Percentiles rank a stretch among this genome's conserved stretches.
These are phyloP conservation scores for Helicoverpa assulta DNA, from an alignment of 2,888 invertebrate genomes.

Conservation along the genomic window DNA sequence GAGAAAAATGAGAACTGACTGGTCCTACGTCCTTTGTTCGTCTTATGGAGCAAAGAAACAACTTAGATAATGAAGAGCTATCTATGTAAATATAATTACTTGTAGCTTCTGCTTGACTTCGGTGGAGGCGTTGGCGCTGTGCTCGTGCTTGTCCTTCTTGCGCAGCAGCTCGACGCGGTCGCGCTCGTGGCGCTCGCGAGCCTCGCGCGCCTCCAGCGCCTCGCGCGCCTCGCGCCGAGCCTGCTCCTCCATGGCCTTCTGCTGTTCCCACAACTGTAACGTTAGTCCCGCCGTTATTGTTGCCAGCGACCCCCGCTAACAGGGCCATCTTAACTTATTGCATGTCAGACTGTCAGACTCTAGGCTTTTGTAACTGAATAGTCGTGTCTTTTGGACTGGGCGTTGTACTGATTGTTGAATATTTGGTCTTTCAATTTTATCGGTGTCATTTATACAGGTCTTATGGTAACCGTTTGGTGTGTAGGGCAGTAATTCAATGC, in stretches of 20 bases:
- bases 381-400: slow-evolving; percentile 1
- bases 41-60: too few relatives aligned
- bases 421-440: not conserved
- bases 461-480: not conserved
- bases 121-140: slow-evolving; percentile 98
- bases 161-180: slow-evolving; percentile 96
- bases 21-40: too few relatives aligned
- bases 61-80: not conserved
- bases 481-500: not conserved
- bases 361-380: not conserved
- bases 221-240: slow-evolving; percentile 93
- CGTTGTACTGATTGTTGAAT: slow-evolving; percentile 3
- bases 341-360: too few relatives aligned
- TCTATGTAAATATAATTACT: slow-evolving; percentile 81
- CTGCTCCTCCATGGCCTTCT: slow-evolving; percentile 95
- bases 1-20: too few relatives aligned
- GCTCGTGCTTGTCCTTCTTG: slow-evolving; percentile 98
- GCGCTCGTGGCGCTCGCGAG: slow-evolving; percentile 93
- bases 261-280: slow-evolving; percentile 96
- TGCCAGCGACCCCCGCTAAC: slow-evolving; percentile 42
- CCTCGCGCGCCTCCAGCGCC: slow-evolving; percentile 92
- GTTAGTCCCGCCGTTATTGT: slow-evolving; percentile 61
- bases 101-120: slow-evolving; percentile 99
- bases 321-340: slow-evolving; percentile 17
- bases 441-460: slow-evolving; percentile 4